Base-by-base conservation (phyloP, 1,140 invertebrate species). In the Drosophila arawakana region DNA sequence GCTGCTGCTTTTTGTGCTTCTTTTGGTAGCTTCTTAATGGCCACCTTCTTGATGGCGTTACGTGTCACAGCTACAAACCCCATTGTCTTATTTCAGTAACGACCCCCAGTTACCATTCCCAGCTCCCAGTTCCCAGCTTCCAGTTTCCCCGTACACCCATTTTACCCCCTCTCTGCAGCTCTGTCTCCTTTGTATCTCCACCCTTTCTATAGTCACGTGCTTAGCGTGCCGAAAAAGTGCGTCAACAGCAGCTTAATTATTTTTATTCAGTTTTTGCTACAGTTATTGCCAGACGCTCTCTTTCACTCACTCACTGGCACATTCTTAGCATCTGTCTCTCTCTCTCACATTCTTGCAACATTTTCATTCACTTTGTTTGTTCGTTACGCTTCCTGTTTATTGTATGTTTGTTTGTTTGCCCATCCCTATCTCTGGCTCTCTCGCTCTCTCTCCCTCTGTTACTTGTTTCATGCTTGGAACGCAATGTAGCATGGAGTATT, bases 221-320 rank as follows among this genome's bases (percentile, higher is more conserved):
- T 78, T 67, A 21, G 83, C 83, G 80, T 86, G 73, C 82, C 83
- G 72, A 88, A 86, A 86, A 86, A 86, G 79, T 86, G 82, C 82
- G 82, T 86, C 82, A 86, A 82, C 83, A 86, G 82, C 77, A 72
- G 83, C 83, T 86, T 86, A 83, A 88, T 88, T 88, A 88, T 88
- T 89, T 88, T 88, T 88, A 88, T 80, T 80, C 70, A 77, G 70
- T 88, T 83, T 88, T 61, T 80, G 83, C 72, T 58, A 73, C 62
- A 62, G 34, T 63, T 74, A 75, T 44, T 68, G 46, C 57, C 50
- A 25, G 21, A 35, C 43, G 7, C 34, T 15, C 15, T 11, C 34
- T 21, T 39, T 55, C 39, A 78, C 34, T 44, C 39, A 10, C 54
- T 10, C 6, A 10, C 4, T 1, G 18, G 18, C 18, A 7, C 39